Evolutionary conservation across 2,113 vertebrate genomes (phyloP), one percentile per base, ranked within the genome.

Genomic region (Pachycephala philippinensis): DNA sequence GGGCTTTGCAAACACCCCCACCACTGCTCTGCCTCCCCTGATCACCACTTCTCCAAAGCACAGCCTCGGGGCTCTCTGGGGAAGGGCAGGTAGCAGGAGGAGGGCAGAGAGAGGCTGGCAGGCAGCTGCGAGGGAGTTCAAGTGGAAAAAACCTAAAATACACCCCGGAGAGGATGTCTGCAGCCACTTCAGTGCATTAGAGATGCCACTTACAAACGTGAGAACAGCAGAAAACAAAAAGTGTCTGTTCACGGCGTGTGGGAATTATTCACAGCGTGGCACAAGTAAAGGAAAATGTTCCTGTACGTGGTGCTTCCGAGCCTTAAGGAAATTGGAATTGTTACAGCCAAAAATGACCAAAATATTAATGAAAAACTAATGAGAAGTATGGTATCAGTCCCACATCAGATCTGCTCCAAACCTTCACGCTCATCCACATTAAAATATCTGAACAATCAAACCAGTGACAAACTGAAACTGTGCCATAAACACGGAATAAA

Each of bases 121-220:
- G 71, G 72, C 74, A 56, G 74, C 27, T 6, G 54, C 22, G 12
- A n/a, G 28, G 2, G 2, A 91, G 50, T 20, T 91, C 37, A 35
- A 53, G 77, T 13, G 40, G 60, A 81, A 93, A 59, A 69, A 66
- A 56, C 16, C 23, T 16, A 65, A 87, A 89, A 54, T 11, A 12
- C 18, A 5, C 65, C 53, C 33, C 77, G 68, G 57, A 57, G 40
- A 44, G 30, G 11, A 18, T 0, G 1, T 42, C 0, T 84, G 59
- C 87, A 79, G 84, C 65, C 61, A 60, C 50, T 33, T 40, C 0
- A 56, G 74, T 3, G 19, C n/a, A 11, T 49, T 23, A 28, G 61
- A 82, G 84, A 44, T 47, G 40, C 10, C 31, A n/a, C 78, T 72
- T 19, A 26, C 10, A n/a, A 26, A 44, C 2, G 40, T 21, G 53